Conservation (phyloP, 2,797 vertebrate genomes). For the Hyperoplus lanceolatus region DNA sequence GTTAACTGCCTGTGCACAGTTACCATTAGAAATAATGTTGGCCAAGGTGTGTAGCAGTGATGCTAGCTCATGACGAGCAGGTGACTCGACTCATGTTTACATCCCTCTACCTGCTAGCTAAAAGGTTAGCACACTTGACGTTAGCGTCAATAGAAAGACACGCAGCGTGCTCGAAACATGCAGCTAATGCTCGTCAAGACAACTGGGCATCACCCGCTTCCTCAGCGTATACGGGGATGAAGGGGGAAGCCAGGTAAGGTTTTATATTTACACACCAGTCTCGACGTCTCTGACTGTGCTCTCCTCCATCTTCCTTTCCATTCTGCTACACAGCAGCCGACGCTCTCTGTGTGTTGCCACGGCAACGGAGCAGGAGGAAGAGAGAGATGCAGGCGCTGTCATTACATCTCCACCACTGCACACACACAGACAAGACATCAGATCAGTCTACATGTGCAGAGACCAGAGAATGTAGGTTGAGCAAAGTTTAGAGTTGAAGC, state of each 20-base stretch:
- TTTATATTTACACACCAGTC: constrained; percentile 85
- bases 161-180: constrained; percentile 27
- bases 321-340: constrained; percentile 71
- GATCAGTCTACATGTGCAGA: no score
- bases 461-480: neutral
- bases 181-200: constrained; percentile 4
- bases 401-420: constrained; percentile 11
- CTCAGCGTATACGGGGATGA: neutral
- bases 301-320: constrained; percentile 88
- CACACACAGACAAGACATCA: neutral
- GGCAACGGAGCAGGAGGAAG: constrained; percentile 77
- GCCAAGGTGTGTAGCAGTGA: neutral
- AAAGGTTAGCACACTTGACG: constrained; percentile 49
- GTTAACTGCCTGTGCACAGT: no score
- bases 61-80: constrained; percentile 30
- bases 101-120: constrained; percentile 75
- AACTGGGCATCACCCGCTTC: neutral
- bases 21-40: no score
- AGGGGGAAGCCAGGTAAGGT: constrained; percentile 20
- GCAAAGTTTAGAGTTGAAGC: neutral
- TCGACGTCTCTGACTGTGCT: constrained; percentile 81
- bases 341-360: constrained; percentile 83
- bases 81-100: constrained; percentile 74
- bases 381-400: constrained; percentile 36
- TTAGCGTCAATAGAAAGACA: constrained; percentile 31